Base-by-base conservation (phyloP, 2,888 invertebrate genomes). In the Lepidocyrtinus sp. region DNA sequence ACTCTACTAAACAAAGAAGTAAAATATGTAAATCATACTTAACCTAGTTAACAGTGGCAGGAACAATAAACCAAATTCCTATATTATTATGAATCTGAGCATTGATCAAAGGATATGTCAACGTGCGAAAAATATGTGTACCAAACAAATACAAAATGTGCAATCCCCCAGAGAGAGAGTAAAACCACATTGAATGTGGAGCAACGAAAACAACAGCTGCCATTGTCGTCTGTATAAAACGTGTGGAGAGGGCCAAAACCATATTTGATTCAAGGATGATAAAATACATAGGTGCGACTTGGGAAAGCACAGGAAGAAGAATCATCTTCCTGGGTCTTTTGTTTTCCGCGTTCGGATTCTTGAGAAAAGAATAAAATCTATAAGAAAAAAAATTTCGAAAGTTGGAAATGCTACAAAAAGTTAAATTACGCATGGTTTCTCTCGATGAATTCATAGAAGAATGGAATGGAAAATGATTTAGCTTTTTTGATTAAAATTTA, bases 1-100 rank as follows among this genome's bases (percentile, higher is more conserved):
- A n/a, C 50, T n/a, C n/a, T 12, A n/a, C 50, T 50, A 50, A 50
- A 50, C 50, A 50, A 50, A 63, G n/a, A 22, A 36, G 65, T 36
- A 45, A 45, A 62, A 65, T 69, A 69, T 50, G 69, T 69, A 55
- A 69, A 69, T 69, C 69, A 69, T 69, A 46, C 69, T 24, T 50
- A 17, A 24, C 50, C 50, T 50, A 50, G 50, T 50, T 50, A 50
- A 50, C 17, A 24, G 21, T 55, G 50, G 17, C 50, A 50, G 55
- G 45, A 50, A 50, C 50, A 50, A 50, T 50, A 17, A 50, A 50
- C 2, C 50, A 50, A 50, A 50, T 2, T 50, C 50, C 15, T 50
- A 50, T 50, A 50, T 50, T 50, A 50, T 50, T 7, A 12, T 36
- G 50, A 12, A 50, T n/a, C 15, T 36, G 36, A 12, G 36, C 50